Conservation (phyloP, 1,140 invertebrate genomes). For the Drosophila rufa region DNA sequence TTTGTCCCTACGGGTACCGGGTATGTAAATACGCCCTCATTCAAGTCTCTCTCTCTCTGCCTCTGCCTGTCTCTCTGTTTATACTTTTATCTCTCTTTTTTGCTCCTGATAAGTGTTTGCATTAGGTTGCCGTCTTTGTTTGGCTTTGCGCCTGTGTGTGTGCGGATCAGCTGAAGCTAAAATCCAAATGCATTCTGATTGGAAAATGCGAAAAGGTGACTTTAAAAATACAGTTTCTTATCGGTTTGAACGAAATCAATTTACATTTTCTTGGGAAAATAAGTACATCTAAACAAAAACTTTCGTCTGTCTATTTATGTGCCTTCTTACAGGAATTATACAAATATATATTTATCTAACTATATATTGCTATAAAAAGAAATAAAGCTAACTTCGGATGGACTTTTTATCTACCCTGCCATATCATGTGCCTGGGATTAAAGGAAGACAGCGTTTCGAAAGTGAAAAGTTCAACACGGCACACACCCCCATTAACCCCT, state of each 20-base stretch:
- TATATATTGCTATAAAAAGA: too few relatives aligned
- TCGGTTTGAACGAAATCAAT: background rate
- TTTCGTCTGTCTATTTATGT: background rate
- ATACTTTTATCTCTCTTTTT: conserved; percentile 27
- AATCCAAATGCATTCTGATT: conserved; percentile 15
- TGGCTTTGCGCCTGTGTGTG: conserved; percentile 29
- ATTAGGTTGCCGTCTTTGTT: conserved; percentile 31
- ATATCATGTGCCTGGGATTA: conserved; percentile 18
- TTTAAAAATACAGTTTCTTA: conserved; percentile 18
- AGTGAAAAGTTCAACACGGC: conserved; percentile 62
- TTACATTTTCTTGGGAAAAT: background rate
- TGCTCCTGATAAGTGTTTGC: conserved; percentile 68
- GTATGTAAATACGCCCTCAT: conserved; percentile 44
- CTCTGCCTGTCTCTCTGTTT: conserved; percentile 7
- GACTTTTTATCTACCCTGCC: conserved; percentile 18
- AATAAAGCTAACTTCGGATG: background rate
- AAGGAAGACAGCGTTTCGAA: conserved; percentile 49
- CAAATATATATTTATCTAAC: too few relatives aligned
- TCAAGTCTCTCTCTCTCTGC: conserved; percentile 1
- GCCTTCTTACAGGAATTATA: too few relatives aligned
- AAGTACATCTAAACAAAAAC: background rate
- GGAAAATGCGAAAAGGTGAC: conserved; percentile 12
- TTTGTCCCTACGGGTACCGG: background rate
- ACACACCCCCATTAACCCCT: conserved; percentile 14
- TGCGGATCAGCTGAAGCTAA: conserved; percentile 33